Conservation (phyloP, 2,888 invertebrate species). For the Piscicola geometra region DNA sequence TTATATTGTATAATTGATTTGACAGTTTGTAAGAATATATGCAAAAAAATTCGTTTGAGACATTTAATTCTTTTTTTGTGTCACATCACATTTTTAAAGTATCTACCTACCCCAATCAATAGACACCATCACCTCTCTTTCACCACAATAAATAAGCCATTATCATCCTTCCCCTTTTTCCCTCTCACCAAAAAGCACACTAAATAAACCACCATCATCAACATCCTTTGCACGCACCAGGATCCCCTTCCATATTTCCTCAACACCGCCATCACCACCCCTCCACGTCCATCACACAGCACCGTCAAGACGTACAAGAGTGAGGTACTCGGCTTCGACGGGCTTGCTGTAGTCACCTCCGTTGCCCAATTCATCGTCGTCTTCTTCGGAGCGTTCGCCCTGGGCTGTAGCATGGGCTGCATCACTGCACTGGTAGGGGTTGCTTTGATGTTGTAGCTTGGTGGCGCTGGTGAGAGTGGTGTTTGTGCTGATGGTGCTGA, state of each 20-base stretch:
- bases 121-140: too few species aligned
- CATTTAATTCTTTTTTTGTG: too few species aligned
- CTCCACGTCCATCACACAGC: constrained; percentile 34
- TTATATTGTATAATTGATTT: too few species aligned
- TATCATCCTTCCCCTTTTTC: neutral
- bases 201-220: neutral
- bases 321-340: constrained; percentile 57
- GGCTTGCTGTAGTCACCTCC: constrained; percentile 78
- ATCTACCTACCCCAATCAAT: too few species aligned
- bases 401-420: constrained; percentile 89
- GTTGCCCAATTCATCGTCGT: constrained; percentile 86
- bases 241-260: neutral
- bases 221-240: neutral
- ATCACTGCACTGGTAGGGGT: constrained; percentile 89
- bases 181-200: neutral
- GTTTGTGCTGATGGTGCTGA: too few species aligned
- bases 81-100: too few species aligned
- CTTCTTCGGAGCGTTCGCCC: constrained; percentile 81
- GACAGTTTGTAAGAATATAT: too few species aligned
- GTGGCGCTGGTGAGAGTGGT: too few species aligned
- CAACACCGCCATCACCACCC: neutral
- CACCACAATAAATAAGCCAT: too few species aligned
- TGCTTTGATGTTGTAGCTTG: too few species aligned
- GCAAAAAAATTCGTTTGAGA: too few species aligned
- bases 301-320: constrained; percentile 41